phyloP scores from a whole-genome alignment of 2,888 invertebrate species.

The Blastobasis lacticolella region DNA sequence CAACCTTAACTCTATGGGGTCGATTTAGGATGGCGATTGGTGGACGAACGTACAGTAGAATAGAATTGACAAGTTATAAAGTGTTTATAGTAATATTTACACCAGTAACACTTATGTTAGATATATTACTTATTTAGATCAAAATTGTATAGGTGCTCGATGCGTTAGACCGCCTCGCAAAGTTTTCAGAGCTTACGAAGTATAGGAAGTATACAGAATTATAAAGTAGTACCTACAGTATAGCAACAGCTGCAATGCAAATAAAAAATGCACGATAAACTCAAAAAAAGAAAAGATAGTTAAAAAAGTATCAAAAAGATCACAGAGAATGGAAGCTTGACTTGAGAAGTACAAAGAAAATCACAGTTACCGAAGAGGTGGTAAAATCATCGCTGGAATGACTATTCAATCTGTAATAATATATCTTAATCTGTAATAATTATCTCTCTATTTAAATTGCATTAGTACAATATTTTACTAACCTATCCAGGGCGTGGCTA shows the following conservation, averaged over 20 bases:
- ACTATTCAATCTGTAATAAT: neutral
- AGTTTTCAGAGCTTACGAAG: too few species aligned
- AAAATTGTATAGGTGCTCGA: neutral
- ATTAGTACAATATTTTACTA: too few species aligned
- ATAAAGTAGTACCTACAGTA: neutral
- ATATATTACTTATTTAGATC: neutral
- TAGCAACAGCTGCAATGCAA: neutral
- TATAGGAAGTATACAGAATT: neutral
- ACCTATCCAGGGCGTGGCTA: too few species aligned
- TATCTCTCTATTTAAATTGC: too few species aligned
- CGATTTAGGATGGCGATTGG: neutral
- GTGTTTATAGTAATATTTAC: slow-evolving; percentile 4
- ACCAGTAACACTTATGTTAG: slow-evolving; percentile 5
- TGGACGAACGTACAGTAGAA: neutral
- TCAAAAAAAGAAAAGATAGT: neutral
- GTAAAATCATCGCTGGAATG: slow-evolving; percentile 6
- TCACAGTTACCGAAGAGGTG: slow-evolving; percentile 32
- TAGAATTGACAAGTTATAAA: slow-evolving; percentile 7
- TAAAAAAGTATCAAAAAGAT: slow-evolving; percentile 31
- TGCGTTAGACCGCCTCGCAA: too few species aligned
- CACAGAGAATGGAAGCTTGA: slow-evolving; percentile 58
- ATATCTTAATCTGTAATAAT: neutral
- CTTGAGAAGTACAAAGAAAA: slow-evolving; percentile 32
- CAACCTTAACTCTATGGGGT: neutral
- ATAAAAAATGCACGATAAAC: neutral